phyloP scores from a whole-genome alignment of 2,888 invertebrate species.

The Oscheius sp. region DNA sequence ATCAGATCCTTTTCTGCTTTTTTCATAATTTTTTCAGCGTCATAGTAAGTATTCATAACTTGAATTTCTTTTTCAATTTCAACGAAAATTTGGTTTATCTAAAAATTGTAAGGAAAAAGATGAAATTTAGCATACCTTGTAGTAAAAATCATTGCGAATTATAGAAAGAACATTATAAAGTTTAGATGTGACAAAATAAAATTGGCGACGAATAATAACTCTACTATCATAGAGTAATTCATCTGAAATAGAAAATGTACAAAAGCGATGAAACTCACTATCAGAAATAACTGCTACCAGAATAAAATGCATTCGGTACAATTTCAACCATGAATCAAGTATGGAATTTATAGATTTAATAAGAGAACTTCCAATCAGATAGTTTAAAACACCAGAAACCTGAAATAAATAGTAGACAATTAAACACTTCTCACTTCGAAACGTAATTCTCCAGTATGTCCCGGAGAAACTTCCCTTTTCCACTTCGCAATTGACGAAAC shows the following conservation, averaged over 20 bases:
- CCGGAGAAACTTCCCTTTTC: neutral
- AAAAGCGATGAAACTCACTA: conserved; percentile 2
- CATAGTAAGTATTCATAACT: neutral
- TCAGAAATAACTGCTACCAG: conserved; percentile 1
- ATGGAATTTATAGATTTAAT: conserved; percentile 2
- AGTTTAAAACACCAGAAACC: neutral
- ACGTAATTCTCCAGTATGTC: conserved; percentile 11
- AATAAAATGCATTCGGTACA: conserved; percentile 21
- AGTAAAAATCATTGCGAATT: conserved; percentile 28
- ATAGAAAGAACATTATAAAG: conserved; percentile 17
- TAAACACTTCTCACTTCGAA: neutral
- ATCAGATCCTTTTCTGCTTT: neutral
- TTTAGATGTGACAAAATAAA: conserved; percentile 7
- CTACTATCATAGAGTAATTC: neutral
- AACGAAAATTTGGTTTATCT: conserved; percentile 9
- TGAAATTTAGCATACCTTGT: neutral
- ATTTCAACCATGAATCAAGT: conserved; percentile 27
- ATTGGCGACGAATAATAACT: neutral
- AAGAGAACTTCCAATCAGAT: neutral
- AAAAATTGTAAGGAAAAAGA: neutral
- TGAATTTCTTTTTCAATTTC: neutral
- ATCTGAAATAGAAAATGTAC: neutral
- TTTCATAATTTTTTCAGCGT: neutral
- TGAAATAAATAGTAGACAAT: neutral
- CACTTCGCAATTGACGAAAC: conserved; percentile 8